Percentiles rank a stretch among this genome's conserved stretches.
These are phyloP conservation scores for Limanda limanda DNA, from an alignment of 2,113 vertebrate genomes.

Conservation along the genomic window DNA sequence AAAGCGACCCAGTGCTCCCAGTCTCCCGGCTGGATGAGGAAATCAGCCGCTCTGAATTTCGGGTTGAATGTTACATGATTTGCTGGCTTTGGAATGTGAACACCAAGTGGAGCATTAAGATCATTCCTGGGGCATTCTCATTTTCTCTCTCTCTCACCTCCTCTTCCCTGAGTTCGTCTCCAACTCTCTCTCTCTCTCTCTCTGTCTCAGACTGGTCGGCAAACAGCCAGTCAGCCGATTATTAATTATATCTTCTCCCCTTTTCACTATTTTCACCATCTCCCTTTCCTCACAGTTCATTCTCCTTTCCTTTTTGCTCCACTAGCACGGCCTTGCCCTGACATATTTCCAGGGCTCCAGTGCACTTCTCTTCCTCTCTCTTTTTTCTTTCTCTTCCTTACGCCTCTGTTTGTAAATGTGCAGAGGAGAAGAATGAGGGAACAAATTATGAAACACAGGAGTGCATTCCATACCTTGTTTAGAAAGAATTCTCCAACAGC, in stretches of 20 bases:
- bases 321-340: conserved; percentile 30
- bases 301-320: conserved; percentile 44
- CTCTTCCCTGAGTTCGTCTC: conserved; percentile 28
- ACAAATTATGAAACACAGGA: conserved; percentile 82
- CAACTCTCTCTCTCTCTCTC: conserved; percentile 5
- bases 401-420: conserved; percentile 75
- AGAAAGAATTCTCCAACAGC: conserved; percentile 78
- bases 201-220: conserved; percentile 40
- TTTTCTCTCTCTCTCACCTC: conserved; percentile 34
- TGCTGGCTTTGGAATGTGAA: conserved; percentile 75
- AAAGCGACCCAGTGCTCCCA: conserved; percentile 32
- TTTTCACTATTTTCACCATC: conserved; percentile 43
- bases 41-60: conserved; percentile 48
- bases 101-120: conserved; percentile 72
- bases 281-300: conserved; percentile 26
- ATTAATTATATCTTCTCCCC: conserved; percentile 53
- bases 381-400: conserved; percentile 38
- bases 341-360: conserved; percentile 57
- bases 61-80: conserved; percentile 65
- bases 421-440: conserved; percentile 78
- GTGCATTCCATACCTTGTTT: conserved; percentile 87
- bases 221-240: conserved; percentile 46
- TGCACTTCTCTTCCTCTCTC: conserved; percentile 26
- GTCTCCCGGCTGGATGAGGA: conserved; percentile 47
- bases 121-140: conserved; percentile 68